Evolutionary conservation across 2,113 vertebrate genomes (phyloP), one percentile per base, ranked within the genome.

Genomic region (Melanostigma gelatinosum): DNA sequence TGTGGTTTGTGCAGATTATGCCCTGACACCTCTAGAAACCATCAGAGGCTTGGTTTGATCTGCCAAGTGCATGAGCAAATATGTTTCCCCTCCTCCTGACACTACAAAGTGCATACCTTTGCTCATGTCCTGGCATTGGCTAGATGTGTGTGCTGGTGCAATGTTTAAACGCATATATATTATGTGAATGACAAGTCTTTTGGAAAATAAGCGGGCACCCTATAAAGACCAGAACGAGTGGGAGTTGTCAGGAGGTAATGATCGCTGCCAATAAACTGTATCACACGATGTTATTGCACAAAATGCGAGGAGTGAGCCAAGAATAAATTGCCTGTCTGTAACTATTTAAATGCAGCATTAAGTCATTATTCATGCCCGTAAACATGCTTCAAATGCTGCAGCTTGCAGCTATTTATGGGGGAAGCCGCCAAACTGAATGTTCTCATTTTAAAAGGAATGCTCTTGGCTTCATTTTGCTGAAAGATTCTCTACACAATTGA

Each of bases 261-360:
- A 86, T 85, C 89, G 29, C 52, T 82, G 69, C 71, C 79, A 85
- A 61, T 75, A 78, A 72, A 78, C 57, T 83, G 48, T 58, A 50
- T 16, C 74, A 72, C 55, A 85, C 20, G 13, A 22, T 84, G 89
- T 81, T 91, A 60, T 85, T 82, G 82, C 72, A 77, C 86, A 80
- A 82, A 91, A 80, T 73, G 67, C 40, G 32, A 58, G 61, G 38
- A 64, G 75, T 16, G 27, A 83, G 92, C 93, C 94, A 94, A 93
- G 90, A 93, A 94, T 93, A 94, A 94, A 94, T 93, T 92, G 91
- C 88, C 90, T 95, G 93, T 94, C 94, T 94, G 93, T 94, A 94
- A 93, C 86, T 91, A 93, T 95, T 94, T 94, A 95, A 94, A 91
- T 84, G 88, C 85, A 82, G 88, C 87, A 90, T 90, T 90, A 90